phyloP scores from a whole-genome alignment of 2,113 vertebrate genomes.

The Zingel zingel region DNA sequence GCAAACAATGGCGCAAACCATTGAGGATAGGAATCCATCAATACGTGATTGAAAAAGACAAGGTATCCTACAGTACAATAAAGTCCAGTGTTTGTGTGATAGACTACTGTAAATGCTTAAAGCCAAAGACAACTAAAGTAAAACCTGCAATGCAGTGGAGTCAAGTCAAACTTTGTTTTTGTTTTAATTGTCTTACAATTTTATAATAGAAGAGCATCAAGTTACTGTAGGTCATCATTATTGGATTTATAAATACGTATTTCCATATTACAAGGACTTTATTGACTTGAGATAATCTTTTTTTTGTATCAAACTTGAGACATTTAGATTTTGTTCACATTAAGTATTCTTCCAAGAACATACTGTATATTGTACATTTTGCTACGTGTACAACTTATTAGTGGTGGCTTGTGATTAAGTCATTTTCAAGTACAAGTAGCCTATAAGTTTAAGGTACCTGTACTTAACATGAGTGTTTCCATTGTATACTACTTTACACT shows the following conservation, averaged over 20 bases:
- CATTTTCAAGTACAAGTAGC: background rate
- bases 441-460: background rate
- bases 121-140: background rate
- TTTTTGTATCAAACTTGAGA: background rate
- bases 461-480: background rate
- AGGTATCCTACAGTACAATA: too few species aligned
- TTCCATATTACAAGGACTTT: background rate
- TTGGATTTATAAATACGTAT: background rate
- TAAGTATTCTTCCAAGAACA: background rate
- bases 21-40: background rate
- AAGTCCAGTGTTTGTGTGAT: background rate
- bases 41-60: background rate
- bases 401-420: background rate
- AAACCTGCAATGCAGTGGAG: constrained; percentile 11
- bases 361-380: background rate
- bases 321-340: background rate
- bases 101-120: background rate
- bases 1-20: background rate
- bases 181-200: background rate
- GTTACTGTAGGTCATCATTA: background rate
- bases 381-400: background rate
- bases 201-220: background rate
- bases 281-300: background rate
- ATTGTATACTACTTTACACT: background rate
- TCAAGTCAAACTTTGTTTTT: background rate